Evolutionary conservation across 2,888 invertebrate genomes (phyloP).

Genomic region (Campopleginae sp.): DNA sequence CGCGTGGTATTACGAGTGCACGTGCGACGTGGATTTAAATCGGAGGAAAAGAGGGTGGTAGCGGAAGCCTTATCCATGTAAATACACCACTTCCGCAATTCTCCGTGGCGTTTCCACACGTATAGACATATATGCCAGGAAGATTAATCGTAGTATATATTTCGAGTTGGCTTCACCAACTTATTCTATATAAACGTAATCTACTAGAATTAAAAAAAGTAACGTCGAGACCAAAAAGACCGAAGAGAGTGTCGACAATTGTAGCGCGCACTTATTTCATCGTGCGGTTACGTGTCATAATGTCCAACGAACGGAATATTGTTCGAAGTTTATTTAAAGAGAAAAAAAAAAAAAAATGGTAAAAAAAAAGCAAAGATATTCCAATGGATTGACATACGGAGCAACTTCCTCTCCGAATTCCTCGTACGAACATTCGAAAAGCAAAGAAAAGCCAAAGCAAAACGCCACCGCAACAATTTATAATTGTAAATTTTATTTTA

Average conservation of each 20-base stretch:
- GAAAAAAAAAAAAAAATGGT: too few relatives aligned
- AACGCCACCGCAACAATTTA: neutral
- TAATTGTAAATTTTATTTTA: neutral
- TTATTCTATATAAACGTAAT: slow-evolving; percentile 10
- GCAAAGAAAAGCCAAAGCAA: neutral
- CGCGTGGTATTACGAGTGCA: slow-evolving; percentile 54
- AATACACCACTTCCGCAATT: slow-evolving; percentile 69
- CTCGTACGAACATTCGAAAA: neutral
- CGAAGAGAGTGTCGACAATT: neutral
- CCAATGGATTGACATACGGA: neutral
- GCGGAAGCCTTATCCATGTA: slow-evolving; percentile 69
- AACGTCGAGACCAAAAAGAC: neutral
- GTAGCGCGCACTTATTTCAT: neutral
- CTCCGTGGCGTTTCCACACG: slow-evolving; percentile 9
- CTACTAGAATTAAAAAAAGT: slow-evolving; percentile 4
- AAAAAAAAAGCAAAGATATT: too few relatives aligned
- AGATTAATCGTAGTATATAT: slow-evolving; percentile 47
- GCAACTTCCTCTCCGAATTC: neutral
- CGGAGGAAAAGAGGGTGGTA: slow-evolving; percentile 38
- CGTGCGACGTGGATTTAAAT: slow-evolving; percentile 63
- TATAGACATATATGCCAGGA: neutral
- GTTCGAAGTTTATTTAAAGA: neutral
- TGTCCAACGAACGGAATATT: neutral
- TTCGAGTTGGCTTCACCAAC: slow-evolving; percentile 9
- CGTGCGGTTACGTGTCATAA: neutral